Percentiles rank a stretch among this genome's conserved stretches.
These are phyloP conservation scores for Mormyrops boulengeri DNA, from an alignment of 2,797 vertebrate genomes.

Conservation along the genomic window DNA sequence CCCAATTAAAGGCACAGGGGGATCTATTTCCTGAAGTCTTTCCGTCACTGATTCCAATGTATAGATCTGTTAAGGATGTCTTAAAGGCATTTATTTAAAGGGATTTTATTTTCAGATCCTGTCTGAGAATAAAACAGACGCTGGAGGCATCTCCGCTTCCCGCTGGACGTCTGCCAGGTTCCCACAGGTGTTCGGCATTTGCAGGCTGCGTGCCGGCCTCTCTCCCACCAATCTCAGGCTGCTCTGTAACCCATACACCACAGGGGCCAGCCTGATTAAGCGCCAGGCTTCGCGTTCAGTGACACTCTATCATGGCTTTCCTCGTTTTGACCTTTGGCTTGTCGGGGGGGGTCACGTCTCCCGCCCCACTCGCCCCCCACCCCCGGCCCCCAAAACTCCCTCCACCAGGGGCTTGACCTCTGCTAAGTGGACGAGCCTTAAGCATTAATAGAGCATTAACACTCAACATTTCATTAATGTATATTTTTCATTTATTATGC, in stretches of 20 bases:
- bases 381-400: background rate
- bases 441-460: background rate
- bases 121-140: background rate
- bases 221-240: background rate
- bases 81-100: conserved; percentile 1
- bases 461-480: background rate
- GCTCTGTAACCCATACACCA: background rate
- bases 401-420: background rate
- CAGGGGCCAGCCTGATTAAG: background rate
- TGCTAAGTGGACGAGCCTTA: background rate
- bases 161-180: background rate
- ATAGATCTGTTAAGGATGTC: background rate
- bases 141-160: background rate
- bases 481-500: background rate
- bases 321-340: conserved; percentile 5
- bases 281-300: background rate
- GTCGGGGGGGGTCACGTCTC: background rate
- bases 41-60: background rate
- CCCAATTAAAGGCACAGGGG: background rate
- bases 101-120: background rate
- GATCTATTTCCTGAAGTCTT: background rate
- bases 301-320: background rate
- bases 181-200: background rate
- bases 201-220: background rate
- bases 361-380: background rate